Conservation (phyloP, 2,888 invertebrate species). For the Eristalis intricaria region DNA sequence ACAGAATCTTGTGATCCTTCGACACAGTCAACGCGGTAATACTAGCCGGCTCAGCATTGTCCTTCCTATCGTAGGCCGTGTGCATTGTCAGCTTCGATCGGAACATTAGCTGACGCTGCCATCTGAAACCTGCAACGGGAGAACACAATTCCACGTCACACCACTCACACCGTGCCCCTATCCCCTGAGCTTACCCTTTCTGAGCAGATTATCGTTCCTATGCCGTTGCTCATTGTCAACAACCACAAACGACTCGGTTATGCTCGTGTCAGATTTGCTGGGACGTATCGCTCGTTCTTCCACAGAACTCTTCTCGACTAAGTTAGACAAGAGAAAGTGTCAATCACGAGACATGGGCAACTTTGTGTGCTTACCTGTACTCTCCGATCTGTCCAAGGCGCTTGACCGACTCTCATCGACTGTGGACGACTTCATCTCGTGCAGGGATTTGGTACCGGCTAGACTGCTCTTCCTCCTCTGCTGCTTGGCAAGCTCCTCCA, state of each 20-base stretch:
- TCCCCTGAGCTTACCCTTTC: slow-evolving; percentile 76
- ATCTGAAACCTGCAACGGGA: slow-evolving; percentile 86
- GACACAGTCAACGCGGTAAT: slow-evolving; percentile 97
- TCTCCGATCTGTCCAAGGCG: slow-evolving; percentile 71
- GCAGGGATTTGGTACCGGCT: slow-evolving; percentile 80
- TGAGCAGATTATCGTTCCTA: slow-evolving; percentile 77
- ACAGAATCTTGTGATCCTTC: slow-evolving; percentile 85
- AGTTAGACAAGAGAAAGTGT: neutral
- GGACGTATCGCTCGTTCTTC: slow-evolving; percentile 87
- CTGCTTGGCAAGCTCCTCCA: slow-evolving; percentile 40
- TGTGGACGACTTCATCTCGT: slow-evolving; percentile 81
- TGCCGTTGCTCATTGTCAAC: slow-evolving; percentile 82
- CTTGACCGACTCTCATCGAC: slow-evolving; percentile 76
- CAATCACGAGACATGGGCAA: too few species aligned
- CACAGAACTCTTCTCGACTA: slow-evolving; percentile 72
- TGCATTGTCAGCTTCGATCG: slow-evolving; percentile 98
- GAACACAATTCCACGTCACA: neutral
- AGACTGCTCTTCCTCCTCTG: slow-evolving; percentile 78
- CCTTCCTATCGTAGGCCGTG: slow-evolving; percentile 97
- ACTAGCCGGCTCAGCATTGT: slow-evolving; percentile 98
- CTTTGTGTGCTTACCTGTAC: slow-evolving; percentile 74
- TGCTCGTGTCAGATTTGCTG: slow-evolving; percentile 95
- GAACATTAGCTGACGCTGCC: slow-evolving; percentile 95
- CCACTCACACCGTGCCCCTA: neutral
- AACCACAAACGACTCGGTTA: slow-evolving; percentile 94